Conservation (phyloP, 2,888 invertebrate species). For the Limulus polyphemus region DNA sequence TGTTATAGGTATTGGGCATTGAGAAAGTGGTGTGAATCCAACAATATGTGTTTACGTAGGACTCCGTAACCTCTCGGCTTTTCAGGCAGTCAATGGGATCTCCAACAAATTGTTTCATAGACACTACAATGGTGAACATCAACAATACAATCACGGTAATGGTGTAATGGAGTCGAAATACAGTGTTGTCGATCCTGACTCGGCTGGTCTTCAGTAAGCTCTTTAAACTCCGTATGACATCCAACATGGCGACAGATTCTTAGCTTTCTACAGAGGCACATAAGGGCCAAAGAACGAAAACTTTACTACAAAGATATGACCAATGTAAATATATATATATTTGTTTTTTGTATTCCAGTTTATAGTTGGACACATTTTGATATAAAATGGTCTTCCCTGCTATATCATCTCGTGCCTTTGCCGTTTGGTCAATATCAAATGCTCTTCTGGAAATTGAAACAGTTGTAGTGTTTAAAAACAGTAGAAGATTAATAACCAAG, state of each 20-base stretch:
- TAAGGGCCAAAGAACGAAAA: no score
- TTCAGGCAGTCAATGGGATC: constrained; percentile 76
- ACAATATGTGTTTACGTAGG: constrained; percentile 70
- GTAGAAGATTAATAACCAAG: no score
- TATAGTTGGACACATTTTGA: no score
- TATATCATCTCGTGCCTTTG: no score
- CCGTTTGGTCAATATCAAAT: no score
- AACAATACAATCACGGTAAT: constrained; percentile 78
- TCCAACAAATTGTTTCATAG: constrained; percentile 83
- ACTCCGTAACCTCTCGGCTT: constrained; percentile 14
- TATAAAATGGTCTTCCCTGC: no score
- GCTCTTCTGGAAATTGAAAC: no score
- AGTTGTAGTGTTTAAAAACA: no score
- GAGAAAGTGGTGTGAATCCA: constrained; percentile 92
- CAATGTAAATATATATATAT: no score
- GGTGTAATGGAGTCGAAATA: constrained; percentile 80
- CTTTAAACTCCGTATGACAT: constrained; percentile 44
- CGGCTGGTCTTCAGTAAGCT: constrained; percentile 47
- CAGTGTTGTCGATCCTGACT: constrained; percentile 76
- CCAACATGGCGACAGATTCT: constrained; percentile 1
- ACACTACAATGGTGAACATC: constrained; percentile 78
- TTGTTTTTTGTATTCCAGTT: no score
- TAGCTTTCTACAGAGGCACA: no score
- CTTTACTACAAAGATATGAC: no score
- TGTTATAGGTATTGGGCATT: constrained; percentile 54